Percentiles rank a stretch among this genome's conserved stretches.
phyloP scores from a whole-genome alignment of 2,113 vertebrate species.

The Oenanthe melanoleuca region DNA sequence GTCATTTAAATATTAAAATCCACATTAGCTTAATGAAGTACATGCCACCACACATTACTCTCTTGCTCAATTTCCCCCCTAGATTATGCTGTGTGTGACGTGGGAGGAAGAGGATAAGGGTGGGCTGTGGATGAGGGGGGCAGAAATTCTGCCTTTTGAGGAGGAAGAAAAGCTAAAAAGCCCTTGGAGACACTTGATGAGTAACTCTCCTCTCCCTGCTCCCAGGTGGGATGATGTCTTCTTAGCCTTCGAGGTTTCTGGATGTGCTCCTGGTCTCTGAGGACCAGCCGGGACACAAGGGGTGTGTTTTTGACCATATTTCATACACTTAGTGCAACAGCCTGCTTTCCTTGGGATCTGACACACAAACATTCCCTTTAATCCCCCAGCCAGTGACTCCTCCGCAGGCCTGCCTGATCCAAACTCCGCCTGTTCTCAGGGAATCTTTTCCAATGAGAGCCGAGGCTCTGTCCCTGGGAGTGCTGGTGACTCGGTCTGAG shows the following conservation, averaged over 20 bases:
- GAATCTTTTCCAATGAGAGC: not conserved
- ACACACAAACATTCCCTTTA: not conserved
- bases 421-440: not conserved
- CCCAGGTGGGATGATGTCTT: not conserved
- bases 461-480: not conserved
- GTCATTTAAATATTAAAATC: not conserved
- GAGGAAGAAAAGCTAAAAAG: not conserved
- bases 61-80: not conserved
- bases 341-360: not conserved
- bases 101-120: not conserved
- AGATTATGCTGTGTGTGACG: not conserved
- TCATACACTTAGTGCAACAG: not conserved
- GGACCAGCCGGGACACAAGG: not conserved
- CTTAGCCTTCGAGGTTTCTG: not conserved
- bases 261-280: not conserved
- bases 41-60: not conserved
- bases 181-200: not conserved
- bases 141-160: not conserved
- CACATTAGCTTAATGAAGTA: not conserved
- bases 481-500: conserved; percentile 2
- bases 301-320: not conserved
- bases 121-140: not conserved
- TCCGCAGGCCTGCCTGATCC: not conserved
- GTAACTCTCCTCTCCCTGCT: not conserved
- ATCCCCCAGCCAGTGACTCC: not conserved